A percentile compares a stretch with the other conserved stretches of the same genome.
These are phyloP conservation scores for Amazona ochrocephala DNA, from an alignment of 2,797 vertebrate species.

Conservation along the genomic window DNA sequence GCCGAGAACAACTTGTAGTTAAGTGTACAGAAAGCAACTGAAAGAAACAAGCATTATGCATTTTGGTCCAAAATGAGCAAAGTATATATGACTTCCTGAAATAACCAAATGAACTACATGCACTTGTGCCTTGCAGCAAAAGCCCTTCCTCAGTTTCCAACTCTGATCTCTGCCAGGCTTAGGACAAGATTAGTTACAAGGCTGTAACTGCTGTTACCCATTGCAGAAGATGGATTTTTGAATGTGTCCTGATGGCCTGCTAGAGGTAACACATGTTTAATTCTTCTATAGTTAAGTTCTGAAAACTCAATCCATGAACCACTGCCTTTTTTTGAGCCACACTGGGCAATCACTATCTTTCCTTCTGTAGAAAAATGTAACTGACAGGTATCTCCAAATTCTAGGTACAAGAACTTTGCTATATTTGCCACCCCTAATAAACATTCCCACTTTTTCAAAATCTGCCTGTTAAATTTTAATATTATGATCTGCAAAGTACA, in stretches of 20 bases:
- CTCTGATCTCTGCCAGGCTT: background rate
- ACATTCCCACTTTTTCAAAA: background rate
- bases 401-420: background rate
- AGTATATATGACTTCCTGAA: background rate
- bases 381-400: background rate
- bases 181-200: background rate
- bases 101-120: background rate
- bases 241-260: background rate
- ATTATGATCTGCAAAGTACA: background rate
- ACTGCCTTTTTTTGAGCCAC: background rate
- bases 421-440: background rate
- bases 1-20: constrained; percentile 18
- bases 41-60: background rate
- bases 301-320: background rate
- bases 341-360: background rate
- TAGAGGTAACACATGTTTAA: background rate
- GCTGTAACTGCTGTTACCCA: constrained; percentile 10
- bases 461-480: background rate
- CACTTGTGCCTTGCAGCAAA: constrained; percentile 2
- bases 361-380: background rate
- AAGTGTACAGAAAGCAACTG: background rate
- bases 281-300: background rate
- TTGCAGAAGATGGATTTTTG: constrained; percentile 2
- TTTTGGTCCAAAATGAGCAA: background rate
- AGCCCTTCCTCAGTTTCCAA: background rate